These are phyloP conservation scores for Lethocerus indicus DNA, from an alignment of 1,140 invertebrate species.

Conservation along the genomic window DNA sequence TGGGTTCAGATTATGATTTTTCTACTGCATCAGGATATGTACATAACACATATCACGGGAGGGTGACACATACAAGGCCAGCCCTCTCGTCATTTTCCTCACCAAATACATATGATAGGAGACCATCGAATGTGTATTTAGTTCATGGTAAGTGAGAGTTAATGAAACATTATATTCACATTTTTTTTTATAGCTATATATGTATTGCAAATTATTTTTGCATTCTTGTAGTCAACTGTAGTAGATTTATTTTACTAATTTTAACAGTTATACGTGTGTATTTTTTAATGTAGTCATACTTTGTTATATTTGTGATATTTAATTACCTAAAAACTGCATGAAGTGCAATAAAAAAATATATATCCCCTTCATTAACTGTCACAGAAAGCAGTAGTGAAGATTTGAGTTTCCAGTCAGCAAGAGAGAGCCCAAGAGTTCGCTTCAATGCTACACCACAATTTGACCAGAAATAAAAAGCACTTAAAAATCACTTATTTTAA, in stretches of 20 bases:
- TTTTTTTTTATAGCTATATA: too few species aligned
- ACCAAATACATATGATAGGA: background rate
- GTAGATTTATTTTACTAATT: too few species aligned
- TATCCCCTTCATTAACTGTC: background rate
- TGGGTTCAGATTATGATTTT: background rate
- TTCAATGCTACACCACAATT: conserved; percentile 1
- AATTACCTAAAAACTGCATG: background rate
- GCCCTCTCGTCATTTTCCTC: background rate
- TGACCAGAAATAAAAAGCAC: background rate
- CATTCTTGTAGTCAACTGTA: too few species aligned
- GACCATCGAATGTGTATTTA: too few species aligned
- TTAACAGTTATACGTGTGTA: background rate
- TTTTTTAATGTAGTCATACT: background rate
- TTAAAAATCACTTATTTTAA: background rate
- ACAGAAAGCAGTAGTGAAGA: conserved; percentile 11
- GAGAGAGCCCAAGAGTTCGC: conserved; percentile 9
- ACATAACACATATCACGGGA: conserved; percentile 85
- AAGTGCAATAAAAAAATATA: background rate
- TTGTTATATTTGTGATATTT: background rate
- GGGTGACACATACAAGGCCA: conserved; percentile 26
- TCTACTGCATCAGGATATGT: conserved; percentile 33
- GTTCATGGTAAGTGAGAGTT: too few species aligned
- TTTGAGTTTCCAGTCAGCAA: conserved; percentile 5
- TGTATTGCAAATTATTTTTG: too few species aligned
- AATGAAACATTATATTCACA: too few species aligned